Evolutionary conservation across 1,140 invertebrate species (phyloP).

Genomic region (Habropoda laboriosa): DNA sequence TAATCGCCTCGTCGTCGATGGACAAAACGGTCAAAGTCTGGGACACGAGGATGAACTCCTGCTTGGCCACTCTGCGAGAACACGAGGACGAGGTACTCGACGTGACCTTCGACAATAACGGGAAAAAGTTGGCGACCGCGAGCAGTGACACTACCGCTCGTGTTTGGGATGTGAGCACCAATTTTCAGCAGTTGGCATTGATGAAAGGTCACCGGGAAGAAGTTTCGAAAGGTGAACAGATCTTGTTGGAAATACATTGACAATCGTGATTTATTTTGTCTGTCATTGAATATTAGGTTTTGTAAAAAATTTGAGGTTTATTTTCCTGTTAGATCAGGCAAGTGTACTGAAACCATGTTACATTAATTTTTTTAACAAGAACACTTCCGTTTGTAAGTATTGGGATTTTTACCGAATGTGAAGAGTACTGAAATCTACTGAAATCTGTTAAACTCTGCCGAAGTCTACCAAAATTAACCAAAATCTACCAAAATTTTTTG

Average conservation of each 20-base stretch:
- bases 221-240: constrained; percentile 85
- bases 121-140: constrained; percentile 86
- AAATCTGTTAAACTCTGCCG: no score
- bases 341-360: no score
- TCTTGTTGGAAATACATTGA: not conserved
- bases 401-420: no score
- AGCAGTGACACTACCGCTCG: constrained; percentile 88
- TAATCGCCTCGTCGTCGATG: constrained; percentile 88
- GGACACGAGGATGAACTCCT: constrained; percentile 85
- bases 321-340: no score
- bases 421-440: no score
- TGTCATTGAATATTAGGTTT: no score
- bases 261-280: no score
- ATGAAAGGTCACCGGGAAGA: constrained; percentile 89
- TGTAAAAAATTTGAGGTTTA: no score
- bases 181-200: constrained; percentile 84
- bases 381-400: no score
- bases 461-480: no score
- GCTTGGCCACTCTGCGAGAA: constrained; percentile 84
- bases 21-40: constrained; percentile 90
- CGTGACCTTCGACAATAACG: constrained; percentile 88
- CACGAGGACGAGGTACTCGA: constrained; percentile 91
- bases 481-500: no score
- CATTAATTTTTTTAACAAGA: no score
- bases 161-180: constrained; percentile 85